These are phyloP conservation scores for Nysson spinosus DNA, from an alignment of 2,888 invertebrate genomes.

Conservation along the genomic window DNA sequence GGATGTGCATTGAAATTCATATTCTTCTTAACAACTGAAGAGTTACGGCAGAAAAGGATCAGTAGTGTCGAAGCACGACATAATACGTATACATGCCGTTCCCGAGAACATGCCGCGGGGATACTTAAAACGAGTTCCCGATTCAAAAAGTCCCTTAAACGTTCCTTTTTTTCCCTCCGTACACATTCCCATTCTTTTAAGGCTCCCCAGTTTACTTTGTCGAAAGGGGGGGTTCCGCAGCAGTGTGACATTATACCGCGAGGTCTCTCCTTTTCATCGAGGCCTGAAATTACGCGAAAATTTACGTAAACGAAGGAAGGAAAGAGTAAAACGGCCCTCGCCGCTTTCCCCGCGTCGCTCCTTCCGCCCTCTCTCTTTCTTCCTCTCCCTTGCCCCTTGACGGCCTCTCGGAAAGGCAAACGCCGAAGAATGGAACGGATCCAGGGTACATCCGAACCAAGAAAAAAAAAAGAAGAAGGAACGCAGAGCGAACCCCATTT, in stretches of 20 bases:
- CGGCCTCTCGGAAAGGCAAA: constrained; percentile 64
- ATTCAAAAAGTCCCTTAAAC: constrained; percentile 64
- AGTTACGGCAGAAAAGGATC: background rate
- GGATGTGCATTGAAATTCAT: too few species aligned
- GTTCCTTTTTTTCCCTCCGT: constrained; percentile 38
- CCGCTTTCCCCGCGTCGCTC: constrained; percentile 15
- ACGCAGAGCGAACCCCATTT: constrained; percentile 66
- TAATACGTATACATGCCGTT: background rate
- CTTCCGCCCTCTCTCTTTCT: constrained; percentile 30
- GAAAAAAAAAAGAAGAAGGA: constrained; percentile 43
- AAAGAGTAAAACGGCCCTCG: constrained; percentile 44
- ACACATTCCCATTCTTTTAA: constrained; percentile 34
- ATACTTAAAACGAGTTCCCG: constrained; percentile 60
- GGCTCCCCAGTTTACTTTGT: constrained; percentile 3
- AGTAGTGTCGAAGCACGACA: background rate
- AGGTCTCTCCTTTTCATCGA: constrained; percentile 29
- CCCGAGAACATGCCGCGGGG: constrained; percentile 4
- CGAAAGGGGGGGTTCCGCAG: constrained; percentile 52
- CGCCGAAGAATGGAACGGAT: constrained; percentile 65
- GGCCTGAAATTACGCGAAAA: constrained; percentile 55
- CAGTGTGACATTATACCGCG: constrained; percentile 58
- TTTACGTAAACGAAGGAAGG: constrained; percentile 56
- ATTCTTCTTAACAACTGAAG: background rate
- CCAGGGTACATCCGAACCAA: constrained; percentile 56
- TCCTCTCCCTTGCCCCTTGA: too few species aligned